Base-by-base conservation (phyloP, 2,797 vertebrate genomes). In the Silurus aristotelis region DNA sequence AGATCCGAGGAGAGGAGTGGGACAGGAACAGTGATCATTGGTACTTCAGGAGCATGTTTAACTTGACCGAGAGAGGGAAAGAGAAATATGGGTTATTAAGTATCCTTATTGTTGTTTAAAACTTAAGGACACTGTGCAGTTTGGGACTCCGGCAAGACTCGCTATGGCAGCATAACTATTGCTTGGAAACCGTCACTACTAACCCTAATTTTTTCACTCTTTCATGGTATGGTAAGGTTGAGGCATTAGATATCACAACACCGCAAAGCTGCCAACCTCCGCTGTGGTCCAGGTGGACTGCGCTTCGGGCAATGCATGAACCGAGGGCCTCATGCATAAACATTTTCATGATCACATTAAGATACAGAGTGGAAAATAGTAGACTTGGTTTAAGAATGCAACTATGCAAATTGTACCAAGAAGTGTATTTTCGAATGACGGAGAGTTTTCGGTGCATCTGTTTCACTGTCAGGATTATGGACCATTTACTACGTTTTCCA, bases 271-370 rank as follows among this genome's bases (percentile, higher is more conserved):
- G 87, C 88, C 91, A 88, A 85, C 90, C 90, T 91, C 90, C 89
- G 89, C 90, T 93, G 91, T 86, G 90, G 86, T 91, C 89, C 90
- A 87, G 91, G 91, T 90, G 91, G 91, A 91, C 90, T 90, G 89
- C 87, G 87, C 91, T 90, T 80, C 89, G 88, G 91, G 90, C 91
- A 31, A 48, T 17, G 78, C 58, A 64, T n/a, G 20, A 60, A 64
- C 77, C 22, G 22, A 25, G 77, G 2, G 60, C 22, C 77, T 63
- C 60, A 79, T 79, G 38, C 63, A 66, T 80, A 63, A 80, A 80
- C n/a, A 80, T 66, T 27, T 66, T 52, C n/a, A 52, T 5, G 12
- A 66, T 66, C 78, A 52, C 43, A 80, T 80, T 48, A 66, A 3
- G 43, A 52, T 48, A 17, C 43, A 17, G n/a, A 43, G 31, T 38